Base-by-base conservation (phyloP, 2,888 invertebrate species). In the Tinea pellionella region DNA sequence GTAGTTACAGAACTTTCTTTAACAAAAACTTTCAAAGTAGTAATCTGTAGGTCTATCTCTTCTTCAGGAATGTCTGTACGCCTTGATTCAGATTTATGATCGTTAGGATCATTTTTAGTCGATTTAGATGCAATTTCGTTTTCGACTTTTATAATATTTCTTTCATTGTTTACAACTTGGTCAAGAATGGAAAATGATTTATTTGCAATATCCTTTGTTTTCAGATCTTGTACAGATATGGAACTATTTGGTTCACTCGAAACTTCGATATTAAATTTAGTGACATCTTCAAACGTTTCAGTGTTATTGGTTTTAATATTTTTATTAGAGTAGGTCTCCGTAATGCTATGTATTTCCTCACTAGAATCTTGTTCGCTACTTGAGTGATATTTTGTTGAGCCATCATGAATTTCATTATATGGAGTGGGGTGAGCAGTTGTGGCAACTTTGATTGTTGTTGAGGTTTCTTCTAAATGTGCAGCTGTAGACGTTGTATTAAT, bases 1-100 rank as follows among this genome's bases (percentile, higher is more conserved):
- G 43, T 56, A 29, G 13, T 47, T 15, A 4, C 15, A 16, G 15
- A 15, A 41, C 2, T 2, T 2, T 15, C 16, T 15, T 47, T 47
- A 47, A n/a, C 47, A 15, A 16, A 16, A 47, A 47, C 16, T 16
- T 47, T n/a, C 9, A 15, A 16, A 13, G 47, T 16, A 15, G 47
- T 47, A 15, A 59, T 56, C 29, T 37, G 59, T 41, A 59, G 47
- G 43, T 62, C 63, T 13, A 60, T 63, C 61, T 62, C 63, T 57
- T 64, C 60, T 24, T 61, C 63, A 13, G 63, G 47, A 61, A 65
- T 66, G 59, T 68, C 64, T 43, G 65, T 63, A 32, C 67, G 66
- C 55, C 63, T 64, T 37, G 61, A 63, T 62, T 62, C 11, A n/a
- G 30, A 15, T 2, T 1, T 16, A 16, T 47, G 15, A 15, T 47